Conservation (phyloP, 1,140 invertebrate species). For the Drosophila nebulosa region DNA sequence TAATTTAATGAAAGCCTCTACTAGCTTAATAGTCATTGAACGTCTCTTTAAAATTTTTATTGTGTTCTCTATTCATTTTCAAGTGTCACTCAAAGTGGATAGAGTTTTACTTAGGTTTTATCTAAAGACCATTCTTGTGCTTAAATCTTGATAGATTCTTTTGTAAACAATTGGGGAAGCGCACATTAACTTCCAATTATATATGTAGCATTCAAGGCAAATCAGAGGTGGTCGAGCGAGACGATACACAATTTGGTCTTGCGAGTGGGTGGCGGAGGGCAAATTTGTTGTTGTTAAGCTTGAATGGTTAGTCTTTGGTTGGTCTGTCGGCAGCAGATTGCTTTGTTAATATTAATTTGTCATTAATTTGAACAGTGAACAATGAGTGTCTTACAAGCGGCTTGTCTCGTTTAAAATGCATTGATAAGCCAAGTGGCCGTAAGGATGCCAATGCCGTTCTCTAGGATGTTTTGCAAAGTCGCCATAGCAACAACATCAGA, state of each 20-base stretch:
- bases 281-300: conserved; percentile 10
- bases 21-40: conserved; percentile 4
- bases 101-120: conserved; percentile 40
- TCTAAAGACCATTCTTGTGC: conserved; percentile 29
- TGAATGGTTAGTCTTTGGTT: conserved; percentile 22
- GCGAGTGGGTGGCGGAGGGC: background rate
- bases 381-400: conserved; percentile 51
- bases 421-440: conserved; percentile 71
- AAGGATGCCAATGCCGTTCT: conserved; percentile 17
- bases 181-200: conserved; percentile 76
- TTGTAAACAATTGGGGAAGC: conserved; percentile 66
- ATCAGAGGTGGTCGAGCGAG: conserved; percentile 32
- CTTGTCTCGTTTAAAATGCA: conserved; percentile 69
- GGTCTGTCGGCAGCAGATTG: conserved; percentile 45
- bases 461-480: conserved; percentile 31
- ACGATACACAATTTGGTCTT: background rate
- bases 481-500: conserved; percentile 42
- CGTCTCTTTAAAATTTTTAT: conserved; percentile 74
- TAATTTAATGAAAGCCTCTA: too few relatives aligned
- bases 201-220: conserved; percentile 69
- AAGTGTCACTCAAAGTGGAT: conserved; percentile 68
- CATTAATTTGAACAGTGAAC: conserved; percentile 57
- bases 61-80: conserved; percentile 50
- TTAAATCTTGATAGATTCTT: conserved; percentile 4
- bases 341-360: conserved; percentile 78